Conservation (phyloP, 2,113 vertebrate genomes). For the Xenopus laevis region DNA sequence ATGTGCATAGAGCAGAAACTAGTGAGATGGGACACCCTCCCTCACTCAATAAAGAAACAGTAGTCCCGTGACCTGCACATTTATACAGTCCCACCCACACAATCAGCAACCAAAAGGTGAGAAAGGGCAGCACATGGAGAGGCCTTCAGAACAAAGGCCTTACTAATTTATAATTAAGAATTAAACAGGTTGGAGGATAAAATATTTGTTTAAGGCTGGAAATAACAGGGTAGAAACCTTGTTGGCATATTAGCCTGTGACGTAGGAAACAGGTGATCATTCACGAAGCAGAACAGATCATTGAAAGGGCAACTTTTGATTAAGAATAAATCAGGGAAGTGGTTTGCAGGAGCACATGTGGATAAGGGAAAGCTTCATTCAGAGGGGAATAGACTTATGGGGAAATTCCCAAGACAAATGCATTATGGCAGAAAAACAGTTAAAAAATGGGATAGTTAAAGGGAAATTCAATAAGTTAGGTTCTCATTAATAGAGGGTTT, state of each 20-base stretch:
- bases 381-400: not conserved
- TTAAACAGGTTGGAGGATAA: too few relatives aligned
- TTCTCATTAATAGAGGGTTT: not conserved
- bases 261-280: too few relatives aligned
- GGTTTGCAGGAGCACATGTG: not conserved
- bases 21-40: not conserved
- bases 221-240: not conserved
- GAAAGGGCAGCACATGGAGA: constrained; percentile 6
- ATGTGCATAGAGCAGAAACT: not conserved
- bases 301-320: not conserved
- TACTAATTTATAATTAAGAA: not conserved
- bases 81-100: constrained; percentile 21
- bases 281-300: not conserved
- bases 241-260: too few relatives aligned
- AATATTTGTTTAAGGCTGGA: not conserved
- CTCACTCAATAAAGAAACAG: not conserved
- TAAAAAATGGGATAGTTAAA: not conserved
- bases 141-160: not conserved
- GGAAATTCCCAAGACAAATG: not conserved
- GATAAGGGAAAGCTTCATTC: not conserved
- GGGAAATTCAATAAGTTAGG: not conserved
- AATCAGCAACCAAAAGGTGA: constrained; percentile 11
- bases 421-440: not conserved
- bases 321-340: not conserved
- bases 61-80: constrained; percentile 25